Evolutionary conservation across 2,797 vertebrate species (phyloP), one percentile per base, ranked within the genome.

Genomic region (Coregonus ussuriensis): DNA sequence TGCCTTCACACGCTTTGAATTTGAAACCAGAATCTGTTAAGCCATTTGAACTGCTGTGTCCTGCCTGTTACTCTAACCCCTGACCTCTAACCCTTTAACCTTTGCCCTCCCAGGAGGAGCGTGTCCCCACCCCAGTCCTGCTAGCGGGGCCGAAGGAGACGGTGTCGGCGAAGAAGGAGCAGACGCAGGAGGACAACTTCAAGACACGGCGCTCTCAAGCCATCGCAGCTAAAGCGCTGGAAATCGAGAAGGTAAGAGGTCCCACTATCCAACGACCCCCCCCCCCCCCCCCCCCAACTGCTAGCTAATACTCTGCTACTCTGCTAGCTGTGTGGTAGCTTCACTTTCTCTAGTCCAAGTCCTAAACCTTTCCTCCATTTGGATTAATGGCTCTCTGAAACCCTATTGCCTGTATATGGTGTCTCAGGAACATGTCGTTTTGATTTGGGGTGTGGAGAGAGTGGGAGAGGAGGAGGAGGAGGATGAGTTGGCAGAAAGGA

Each of bases 221-320:
- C 82, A 93, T 94, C 82, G 84, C 83, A 13, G 81, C 81, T 21
- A 94, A 93, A 83, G 93, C 89, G 75, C 75, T 88, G 81, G 93
- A 94, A 88, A 94, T 94, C n/a, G 90, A 94, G 84, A 89, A 88
- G 93, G 93, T 94, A 90, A 14, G 67, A 71, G 74, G 78, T 78
- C 83, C 84, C n/a, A 66, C 70, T 21, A 37, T 65, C 71, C 54
- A 74, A 65, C 15, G 70, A 78, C 82, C 4, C 71, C 25, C 25
- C 25, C 25, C 4, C 71, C 25, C 25, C 25, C 25, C 25, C 25
- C 25, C 25, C 25, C 67, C 5, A 29, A 71, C 13, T 62, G 73
- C 16, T 15, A 18, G 41, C 18, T 79, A 65, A 73, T 51, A 41
- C 37, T 41, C 41, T 41, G 41, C 41, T 41, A 41, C 41, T 41